Evolutionary conservation across 2,888 invertebrate genomes (phyloP).

Genomic region (Salticus scenicus): DNA sequence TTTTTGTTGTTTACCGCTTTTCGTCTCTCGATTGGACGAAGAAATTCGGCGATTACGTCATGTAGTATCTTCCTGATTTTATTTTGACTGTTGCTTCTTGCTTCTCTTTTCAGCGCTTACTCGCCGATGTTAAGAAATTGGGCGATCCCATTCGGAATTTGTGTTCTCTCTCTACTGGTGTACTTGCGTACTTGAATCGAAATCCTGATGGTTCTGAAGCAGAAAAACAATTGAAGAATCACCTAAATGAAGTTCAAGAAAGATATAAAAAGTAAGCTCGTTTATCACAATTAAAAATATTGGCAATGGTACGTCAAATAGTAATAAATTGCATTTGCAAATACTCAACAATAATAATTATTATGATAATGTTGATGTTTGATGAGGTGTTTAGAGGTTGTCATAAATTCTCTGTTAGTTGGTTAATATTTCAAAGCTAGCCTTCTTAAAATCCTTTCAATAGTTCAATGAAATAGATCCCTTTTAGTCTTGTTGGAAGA

Average conservation of each 20-base stretch:
- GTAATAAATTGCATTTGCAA: too few relatives aligned
- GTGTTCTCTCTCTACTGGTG: constrained; percentile 46
- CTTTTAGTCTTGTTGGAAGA: too few relatives aligned
- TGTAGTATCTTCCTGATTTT: background rate
- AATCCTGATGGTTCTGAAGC: constrained; percentile 40
- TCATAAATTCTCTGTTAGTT: too few relatives aligned
- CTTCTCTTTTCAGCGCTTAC: constrained; percentile 34
- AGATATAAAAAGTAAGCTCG: constrained; percentile 70
- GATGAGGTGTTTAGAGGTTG: too few relatives aligned
- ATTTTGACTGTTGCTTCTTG: background rate
- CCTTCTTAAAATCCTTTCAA: too few relatives aligned
- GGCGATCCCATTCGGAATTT: constrained; percentile 48
- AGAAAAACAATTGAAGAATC: constrained; percentile 52
- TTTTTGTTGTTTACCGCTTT: background rate
- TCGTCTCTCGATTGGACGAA: background rate
- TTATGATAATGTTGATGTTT: too few relatives aligned
- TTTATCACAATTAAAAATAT: too few relatives aligned
- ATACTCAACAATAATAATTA: too few relatives aligned
- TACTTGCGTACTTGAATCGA: constrained; percentile 63
- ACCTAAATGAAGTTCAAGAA: constrained; percentile 46
- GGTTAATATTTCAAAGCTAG: too few relatives aligned
- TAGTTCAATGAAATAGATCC: too few relatives aligned
- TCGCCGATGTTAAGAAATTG: constrained; percentile 38
- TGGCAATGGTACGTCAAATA: too few relatives aligned
- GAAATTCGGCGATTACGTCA: constrained; percentile 9